phyloP scores from a whole-genome alignment of 2,113 vertebrate species.

The Mirza zaza region DNA sequence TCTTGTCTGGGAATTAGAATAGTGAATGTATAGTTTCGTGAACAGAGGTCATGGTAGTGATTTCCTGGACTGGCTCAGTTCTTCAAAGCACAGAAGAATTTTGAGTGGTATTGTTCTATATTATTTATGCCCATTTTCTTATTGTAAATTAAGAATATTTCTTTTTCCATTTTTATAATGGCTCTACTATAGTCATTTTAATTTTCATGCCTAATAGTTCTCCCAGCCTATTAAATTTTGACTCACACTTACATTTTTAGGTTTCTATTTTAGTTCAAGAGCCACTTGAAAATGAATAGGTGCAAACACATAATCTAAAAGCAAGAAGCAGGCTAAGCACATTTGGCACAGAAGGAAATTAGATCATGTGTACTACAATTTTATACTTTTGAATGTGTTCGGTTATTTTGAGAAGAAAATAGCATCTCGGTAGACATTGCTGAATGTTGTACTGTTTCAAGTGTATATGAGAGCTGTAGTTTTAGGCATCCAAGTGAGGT shows the following conservation, averaged over 20 bases:
- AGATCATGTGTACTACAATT: neutral
- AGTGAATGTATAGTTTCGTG: neutral
- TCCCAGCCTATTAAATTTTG: slow-evolving; percentile 13
- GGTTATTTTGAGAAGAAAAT: slow-evolving; percentile 53
- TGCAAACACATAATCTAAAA: slow-evolving; percentile 25
- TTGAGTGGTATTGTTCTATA: slow-evolving; percentile 1
- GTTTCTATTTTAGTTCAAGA: slow-evolving; percentile 58
- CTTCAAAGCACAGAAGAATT: neutral
- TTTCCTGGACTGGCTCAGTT: neutral
- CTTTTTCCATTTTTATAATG: slow-evolving; percentile 18
- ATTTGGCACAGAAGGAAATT: slow-evolving; percentile 51
- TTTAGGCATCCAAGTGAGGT: slow-evolving; percentile 27
- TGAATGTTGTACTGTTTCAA: slow-evolving; percentile 47
- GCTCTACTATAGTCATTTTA: neutral
- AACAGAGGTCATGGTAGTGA: neutral
- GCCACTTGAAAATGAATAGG: slow-evolving; percentile 54
- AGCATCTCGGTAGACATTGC: slow-evolving; percentile 51
- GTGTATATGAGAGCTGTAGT: slow-evolving; percentile 43
- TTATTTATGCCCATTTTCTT: slow-evolving; percentile 12
- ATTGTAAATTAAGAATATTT: neutral
- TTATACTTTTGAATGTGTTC: slow-evolving; percentile 27
- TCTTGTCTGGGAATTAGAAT: slow-evolving; percentile 8
- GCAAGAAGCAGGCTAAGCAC: slow-evolving; percentile 33
- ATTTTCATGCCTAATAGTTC: neutral
- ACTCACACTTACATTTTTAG: slow-evolving; percentile 45